phyloP scores from a whole-genome alignment of 2,888 invertebrate genomes.

The Camponotus fellah region DNA sequence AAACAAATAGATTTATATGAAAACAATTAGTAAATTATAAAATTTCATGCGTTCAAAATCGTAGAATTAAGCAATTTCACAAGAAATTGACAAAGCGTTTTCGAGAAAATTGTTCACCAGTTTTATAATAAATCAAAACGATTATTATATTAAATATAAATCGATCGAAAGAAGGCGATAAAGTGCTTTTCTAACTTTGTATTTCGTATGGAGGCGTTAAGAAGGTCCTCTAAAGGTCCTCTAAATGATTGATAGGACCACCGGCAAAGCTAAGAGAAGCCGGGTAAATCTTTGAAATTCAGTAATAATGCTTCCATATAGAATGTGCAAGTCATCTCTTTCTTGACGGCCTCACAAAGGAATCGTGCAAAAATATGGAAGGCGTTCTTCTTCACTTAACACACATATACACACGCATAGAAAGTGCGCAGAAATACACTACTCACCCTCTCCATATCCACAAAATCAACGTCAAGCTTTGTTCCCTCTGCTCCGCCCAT shows the following conservation, averaged over 20 bases:
- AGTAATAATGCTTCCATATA: conserved; percentile 15
- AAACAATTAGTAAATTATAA: background rate
- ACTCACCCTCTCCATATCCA: conserved; percentile 99
- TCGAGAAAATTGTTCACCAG: background rate
- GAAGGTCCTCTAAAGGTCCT: background rate
- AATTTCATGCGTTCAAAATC: background rate
- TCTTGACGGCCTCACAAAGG: conserved; percentile 25
- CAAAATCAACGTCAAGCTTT: conserved; percentile 98
- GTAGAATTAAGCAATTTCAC: background rate
- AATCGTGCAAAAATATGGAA: conserved; percentile 6
- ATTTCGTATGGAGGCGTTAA: background rate
- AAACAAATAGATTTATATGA: background rate
- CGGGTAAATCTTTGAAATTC: conserved; percentile 19
- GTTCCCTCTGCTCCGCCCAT: conserved; percentile 99
- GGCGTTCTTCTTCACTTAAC: background rate
- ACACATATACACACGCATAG: background rate
- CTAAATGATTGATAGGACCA: conserved; percentile 13
- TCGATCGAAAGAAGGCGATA: background rate
- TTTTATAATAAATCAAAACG: background rate
- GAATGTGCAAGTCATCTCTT: conserved; percentile 10
- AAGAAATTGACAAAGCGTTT: background rate
- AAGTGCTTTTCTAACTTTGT: conserved; percentile 3
- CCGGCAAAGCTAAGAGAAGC: background rate
- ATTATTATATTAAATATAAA: background rate
- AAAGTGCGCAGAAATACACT: conserved; percentile 45